Conservation (phyloP, 2,113 vertebrate species). For the Dendrocopos noguchii region DNA sequence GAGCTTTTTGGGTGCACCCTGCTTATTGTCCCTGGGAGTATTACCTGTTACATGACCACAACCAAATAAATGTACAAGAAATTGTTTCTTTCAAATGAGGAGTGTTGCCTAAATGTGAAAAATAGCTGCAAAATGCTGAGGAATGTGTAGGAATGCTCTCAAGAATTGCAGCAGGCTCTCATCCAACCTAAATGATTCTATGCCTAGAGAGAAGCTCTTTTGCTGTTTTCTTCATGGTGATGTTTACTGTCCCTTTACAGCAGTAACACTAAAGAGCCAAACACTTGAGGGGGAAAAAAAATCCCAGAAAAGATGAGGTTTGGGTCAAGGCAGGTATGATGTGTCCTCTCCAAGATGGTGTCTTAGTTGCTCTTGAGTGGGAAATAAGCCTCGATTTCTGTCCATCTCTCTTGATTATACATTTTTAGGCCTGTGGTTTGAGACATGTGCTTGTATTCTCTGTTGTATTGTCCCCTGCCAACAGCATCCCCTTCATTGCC, state of each 20-base stretch:
- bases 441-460: fast-evolving
- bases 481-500: constrained; percentile 5
- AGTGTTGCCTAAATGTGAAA: background rate
- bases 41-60: background rate
- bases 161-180: background rate
- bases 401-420: background rate
- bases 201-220: background rate
- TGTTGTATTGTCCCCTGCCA: background rate
- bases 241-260: background rate
- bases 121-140: background rate
- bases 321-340: background rate
- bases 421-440: background rate
- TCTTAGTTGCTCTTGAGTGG: background rate
- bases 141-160: background rate
- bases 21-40: background rate
- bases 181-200: too few relatives aligned
- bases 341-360: fast-evolving
- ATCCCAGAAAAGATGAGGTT: background rate
- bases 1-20: background rate
- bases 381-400: background rate
- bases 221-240: background rate
- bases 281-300: background rate
- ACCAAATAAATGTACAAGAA: background rate
- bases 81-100: background rate
- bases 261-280: background rate